Evolutionary conservation across 2,113 vertebrate genomes (phyloP).

Genomic region (Rallus limicola): DNA sequence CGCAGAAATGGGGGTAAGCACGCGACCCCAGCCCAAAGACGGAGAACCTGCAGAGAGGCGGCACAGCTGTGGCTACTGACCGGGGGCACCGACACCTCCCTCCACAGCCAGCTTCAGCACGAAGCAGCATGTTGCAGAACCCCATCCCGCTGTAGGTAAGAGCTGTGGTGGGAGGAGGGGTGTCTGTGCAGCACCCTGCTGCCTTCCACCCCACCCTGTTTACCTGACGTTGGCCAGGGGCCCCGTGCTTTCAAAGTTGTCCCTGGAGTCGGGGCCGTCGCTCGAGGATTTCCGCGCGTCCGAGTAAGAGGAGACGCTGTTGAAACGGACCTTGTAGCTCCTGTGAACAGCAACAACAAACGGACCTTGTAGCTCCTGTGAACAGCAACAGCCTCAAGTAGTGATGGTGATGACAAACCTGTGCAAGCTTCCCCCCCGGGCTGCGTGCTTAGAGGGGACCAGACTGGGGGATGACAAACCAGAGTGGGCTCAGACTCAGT

Average conservation of each 20-base stretch:
- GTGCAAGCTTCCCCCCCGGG: fast-evolving
- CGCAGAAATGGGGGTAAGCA: conserved; percentile 98
- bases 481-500: background rate
- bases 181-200: background rate
- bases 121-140: background rate
- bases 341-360: conserved; percentile 79
- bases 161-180: background rate
- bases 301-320: conserved; percentile 95
- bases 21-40: conserved; percentile 96
- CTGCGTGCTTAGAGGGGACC: fast-evolving
- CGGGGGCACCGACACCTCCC: fast-evolving
- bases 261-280: conserved; percentile 85
- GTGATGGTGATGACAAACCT: fast-evolving
- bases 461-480: background rate
- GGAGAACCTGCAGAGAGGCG: conserved; percentile 82
- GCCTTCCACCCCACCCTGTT: fast-evolving
- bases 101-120: fast-evolving
- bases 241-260: conserved; percentile 94
- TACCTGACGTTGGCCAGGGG: conserved; percentile 96
- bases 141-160: background rate
- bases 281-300: conserved; percentile 91
- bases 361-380: conserved; percentile 96
- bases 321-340: conserved; percentile 98
- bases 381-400: background rate
- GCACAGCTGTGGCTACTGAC: background rate